phyloP scores from a whole-genome alignment of 1,140 invertebrate species.

The Habropoda laboriosa region DNA sequence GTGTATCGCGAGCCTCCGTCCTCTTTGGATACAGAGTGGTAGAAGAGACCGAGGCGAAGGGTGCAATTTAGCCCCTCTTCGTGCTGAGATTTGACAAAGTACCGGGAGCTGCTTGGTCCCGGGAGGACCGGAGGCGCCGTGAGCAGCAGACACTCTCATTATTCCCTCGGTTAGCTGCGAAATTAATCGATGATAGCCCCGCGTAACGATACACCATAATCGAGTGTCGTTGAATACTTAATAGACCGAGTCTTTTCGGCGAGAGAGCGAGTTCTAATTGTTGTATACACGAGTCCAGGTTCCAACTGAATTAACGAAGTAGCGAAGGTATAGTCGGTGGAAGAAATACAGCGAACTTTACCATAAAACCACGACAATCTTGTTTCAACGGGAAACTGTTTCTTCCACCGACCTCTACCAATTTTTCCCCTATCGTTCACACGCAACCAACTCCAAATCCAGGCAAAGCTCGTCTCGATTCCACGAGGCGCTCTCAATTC shows the following conservation, averaged over 20 bases:
- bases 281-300: too few species aligned
- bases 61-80: conserved; percentile 5
- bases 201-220: conserved; percentile 25
- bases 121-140: background rate
- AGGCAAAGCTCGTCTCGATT: background rate
- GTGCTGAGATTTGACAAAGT: conserved; percentile 26
- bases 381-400: too few species aligned
- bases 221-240: conserved; percentile 28
- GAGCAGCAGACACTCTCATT: background rate
- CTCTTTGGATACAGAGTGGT: background rate
- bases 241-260: background rate
- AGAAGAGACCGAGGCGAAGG: background rate
- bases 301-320: too few species aligned
- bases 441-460: background rate
- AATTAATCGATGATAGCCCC: conserved; percentile 40
- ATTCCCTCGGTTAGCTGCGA: conserved; percentile 1
- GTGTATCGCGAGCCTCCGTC: background rate
- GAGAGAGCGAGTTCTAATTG: background rate
- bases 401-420: too few species aligned
- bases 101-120: background rate
- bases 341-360: too few species aligned
- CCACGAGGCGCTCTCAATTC: background rate
- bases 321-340: too few species aligned
- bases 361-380: too few species aligned
- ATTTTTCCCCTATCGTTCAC: too few species aligned